Evolutionary conservation across 2,113 vertebrate species (phyloP).

Genomic region (Sylvietta virens): DNA sequence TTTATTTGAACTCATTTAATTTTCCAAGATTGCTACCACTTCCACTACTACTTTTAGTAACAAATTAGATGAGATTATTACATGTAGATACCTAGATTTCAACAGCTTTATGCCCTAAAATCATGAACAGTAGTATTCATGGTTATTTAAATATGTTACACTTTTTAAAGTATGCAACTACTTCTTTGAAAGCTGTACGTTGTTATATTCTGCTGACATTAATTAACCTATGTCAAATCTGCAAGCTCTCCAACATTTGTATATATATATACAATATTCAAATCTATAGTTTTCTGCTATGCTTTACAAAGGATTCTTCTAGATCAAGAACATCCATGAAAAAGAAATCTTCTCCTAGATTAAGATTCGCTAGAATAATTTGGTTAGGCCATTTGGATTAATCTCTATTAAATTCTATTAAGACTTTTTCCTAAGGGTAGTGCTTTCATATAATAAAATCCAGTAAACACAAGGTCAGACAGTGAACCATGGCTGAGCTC

Average conservation of each 20-base stretch:
- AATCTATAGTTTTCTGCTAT: not conserved
- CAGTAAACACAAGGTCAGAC: constrained; percentile 19
- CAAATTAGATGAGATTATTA: no score
- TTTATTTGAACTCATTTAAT: not conserved
- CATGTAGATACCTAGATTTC: not conserved
- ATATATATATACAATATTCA: not conserved
- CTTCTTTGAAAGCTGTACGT: not conserved
- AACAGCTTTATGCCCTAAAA: not conserved
- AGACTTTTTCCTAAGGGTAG: not conserved
- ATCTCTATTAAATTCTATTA: constrained; percentile 1
- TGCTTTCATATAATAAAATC: constrained; percentile 6
- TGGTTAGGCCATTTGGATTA: not conserved
- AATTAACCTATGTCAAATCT: not conserved
- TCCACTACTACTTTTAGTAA: not conserved
- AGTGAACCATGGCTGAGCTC: not conserved
- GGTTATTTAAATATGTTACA: not conserved
- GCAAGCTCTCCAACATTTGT: not conserved
- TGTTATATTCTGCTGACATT: not conserved
- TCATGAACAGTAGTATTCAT: not conserved
- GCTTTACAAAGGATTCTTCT: not conserved
- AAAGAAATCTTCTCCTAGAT: not conserved
- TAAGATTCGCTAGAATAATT: not conserved
- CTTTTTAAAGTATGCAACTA: not conserved
- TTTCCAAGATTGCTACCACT: not conserved
- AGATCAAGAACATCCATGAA: not conserved